Base-by-base conservation (phyloP, 2,888 invertebrate species). In the Acanthosoma haemorrhoidale region DNA sequence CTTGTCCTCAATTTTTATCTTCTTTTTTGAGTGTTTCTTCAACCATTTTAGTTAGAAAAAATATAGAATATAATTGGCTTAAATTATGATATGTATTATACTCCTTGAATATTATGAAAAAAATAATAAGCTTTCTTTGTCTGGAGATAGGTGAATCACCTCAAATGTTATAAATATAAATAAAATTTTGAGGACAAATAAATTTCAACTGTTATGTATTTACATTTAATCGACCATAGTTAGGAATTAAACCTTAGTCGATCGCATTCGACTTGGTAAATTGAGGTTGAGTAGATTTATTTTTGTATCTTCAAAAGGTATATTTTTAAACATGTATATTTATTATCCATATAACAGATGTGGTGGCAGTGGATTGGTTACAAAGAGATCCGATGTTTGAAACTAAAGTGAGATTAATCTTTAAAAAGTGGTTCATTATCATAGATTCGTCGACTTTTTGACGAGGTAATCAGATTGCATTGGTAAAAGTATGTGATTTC, bases 321-420 rank as follows among this genome's bases (percentile, higher is more conserved):
- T 25, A n/a, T 57, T 57, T 15, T 64, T 64, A 29, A 64, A 64
- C 21, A 41, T 59, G 16, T 39, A 21, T 64, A 18, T 64, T 25
- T 64, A 67, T 68, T 69, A 64, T 68, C 43, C n/a, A 61, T 60
- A 63, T 31, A 38, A 70, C 72, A 72, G 72, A 72, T 72, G 72
- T 60, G n/a, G n/a, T n/a, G 72, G 72, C 68, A 72, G 70, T 64
- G 72, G 72, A 70, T 67, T 72, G 69, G 72, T 72, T 38, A 60
- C 72, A 57, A 72, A 72, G 70, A 70, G 72, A 68, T 70, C 72
- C 41, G 72, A 72, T 60, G 72, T 72, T 69, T 72, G 72, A 72
- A 69, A 64, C 63, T 60, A 39, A 32, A 29, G 64, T 21, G 39
- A 34, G 32, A 36, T 39, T 25, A 39, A 36, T 29, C 15, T 59